A percentile compares a stretch with the other conserved stretches of the same genome.
phyloP scores from a whole-genome alignment of 2,888 invertebrate genomes.

The Carabus problematicus region DNA sequence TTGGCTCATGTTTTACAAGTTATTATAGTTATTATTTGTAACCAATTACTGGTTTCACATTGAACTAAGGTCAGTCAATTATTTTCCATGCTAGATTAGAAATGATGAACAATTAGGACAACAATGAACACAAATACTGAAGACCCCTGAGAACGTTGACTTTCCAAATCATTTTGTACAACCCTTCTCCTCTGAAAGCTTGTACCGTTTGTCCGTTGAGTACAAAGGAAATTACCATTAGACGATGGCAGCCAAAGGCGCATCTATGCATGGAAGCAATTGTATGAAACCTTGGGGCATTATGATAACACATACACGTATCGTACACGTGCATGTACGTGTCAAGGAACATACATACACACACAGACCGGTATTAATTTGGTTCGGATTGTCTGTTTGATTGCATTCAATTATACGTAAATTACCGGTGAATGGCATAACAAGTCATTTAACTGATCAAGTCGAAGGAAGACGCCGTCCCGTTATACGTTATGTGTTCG shows the following conservation, averaged over 20 bases:
- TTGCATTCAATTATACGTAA: conserved; percentile 42
- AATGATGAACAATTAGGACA: no score
- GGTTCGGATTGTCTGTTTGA: conserved; percentile 38
- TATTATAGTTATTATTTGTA: no score
- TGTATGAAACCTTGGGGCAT: background rate
- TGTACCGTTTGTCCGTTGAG: background rate
- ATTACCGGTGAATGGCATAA: conserved; percentile 41
- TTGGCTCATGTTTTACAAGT: no score
- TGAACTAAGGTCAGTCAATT: no score
- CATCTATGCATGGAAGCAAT: background rate
- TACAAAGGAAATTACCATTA: conserved; percentile 6
- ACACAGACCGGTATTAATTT: conserved; percentile 33
- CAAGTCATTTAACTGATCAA: conserved; percentile 34
- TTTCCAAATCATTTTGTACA: no score
- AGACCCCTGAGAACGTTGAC: no score
- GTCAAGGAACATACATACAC: background rate
- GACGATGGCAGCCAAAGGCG: background rate
- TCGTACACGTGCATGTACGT: background rate
- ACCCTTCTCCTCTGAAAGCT: no score
- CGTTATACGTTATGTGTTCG: conserved; percentile 27
- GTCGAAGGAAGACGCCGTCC: conserved; percentile 20
- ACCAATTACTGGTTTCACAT: no score
- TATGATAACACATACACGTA: background rate
- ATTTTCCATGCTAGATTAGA: no score
- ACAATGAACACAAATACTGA: no score